These are phyloP conservation scores for Nibea coibor DNA, from an alignment of 2,113 vertebrate species.

Conservation along the genomic window DNA sequence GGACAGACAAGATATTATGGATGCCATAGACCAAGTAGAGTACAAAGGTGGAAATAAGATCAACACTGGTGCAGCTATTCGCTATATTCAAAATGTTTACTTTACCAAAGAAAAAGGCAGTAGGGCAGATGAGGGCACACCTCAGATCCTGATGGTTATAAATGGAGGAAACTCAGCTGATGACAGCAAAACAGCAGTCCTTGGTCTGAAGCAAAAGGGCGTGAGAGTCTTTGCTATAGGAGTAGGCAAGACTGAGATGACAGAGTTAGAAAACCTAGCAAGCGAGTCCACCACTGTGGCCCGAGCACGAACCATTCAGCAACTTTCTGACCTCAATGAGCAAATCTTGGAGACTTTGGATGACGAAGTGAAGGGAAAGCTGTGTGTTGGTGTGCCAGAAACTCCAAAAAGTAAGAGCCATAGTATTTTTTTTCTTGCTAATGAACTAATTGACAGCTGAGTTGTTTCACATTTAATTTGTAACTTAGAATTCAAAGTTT, in stretches of 20 bases:
- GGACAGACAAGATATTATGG: constrained; percentile 86
- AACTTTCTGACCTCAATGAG: constrained; percentile 92
- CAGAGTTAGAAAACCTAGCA: constrained; percentile 87
- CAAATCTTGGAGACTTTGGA: constrained; percentile 89
- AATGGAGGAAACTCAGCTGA: constrained; percentile 89
- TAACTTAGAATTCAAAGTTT: not conserved
- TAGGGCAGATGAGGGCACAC: constrained; percentile 87
- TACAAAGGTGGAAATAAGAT: constrained; percentile 91
- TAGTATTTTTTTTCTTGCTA: not conserved
- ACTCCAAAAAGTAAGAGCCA: constrained; percentile 80
- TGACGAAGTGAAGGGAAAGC: constrained; percentile 87
- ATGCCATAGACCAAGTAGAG: constrained; percentile 84
- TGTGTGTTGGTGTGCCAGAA: constrained; percentile 79
- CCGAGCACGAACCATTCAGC: constrained; percentile 82
- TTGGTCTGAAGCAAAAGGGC: constrained; percentile 82
- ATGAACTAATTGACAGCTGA: not conserved
- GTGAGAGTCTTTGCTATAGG: constrained; percentile 92
- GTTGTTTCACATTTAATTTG: not conserved
- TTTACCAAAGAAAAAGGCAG: constrained; percentile 92
- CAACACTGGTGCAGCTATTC: constrained; percentile 89
- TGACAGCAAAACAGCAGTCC: constrained; percentile 86
- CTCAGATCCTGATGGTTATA: constrained; percentile 93
- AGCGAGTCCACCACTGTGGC: constrained; percentile 87
- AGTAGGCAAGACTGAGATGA: constrained; percentile 82
- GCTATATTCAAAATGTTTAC: constrained; percentile 87